Percentiles rank a stretch among this genome's conserved stretches.
phyloP scores from a whole-genome alignment of 2,113 vertebrate genomes.

The Uria lomvia region DNA sequence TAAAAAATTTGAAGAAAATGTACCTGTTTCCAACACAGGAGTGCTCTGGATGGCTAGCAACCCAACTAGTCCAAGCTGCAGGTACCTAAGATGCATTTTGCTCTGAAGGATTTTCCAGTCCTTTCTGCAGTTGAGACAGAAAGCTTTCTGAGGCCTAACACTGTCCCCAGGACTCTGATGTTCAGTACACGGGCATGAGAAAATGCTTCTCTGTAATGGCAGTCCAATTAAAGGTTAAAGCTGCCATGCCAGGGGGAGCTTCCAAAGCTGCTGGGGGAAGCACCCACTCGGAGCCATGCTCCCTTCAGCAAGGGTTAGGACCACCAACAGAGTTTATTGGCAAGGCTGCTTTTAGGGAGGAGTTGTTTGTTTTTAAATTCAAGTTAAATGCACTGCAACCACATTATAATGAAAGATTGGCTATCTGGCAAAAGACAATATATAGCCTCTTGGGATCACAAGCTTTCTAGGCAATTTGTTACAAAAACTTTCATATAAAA shows the following conservation, averaged over 20 bases:
- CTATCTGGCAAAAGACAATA: background rate
- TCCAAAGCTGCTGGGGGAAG: background rate
- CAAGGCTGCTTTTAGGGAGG: background rate
- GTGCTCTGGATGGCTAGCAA: background rate
- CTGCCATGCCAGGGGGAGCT: background rate
- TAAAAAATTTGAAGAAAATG: background rate
- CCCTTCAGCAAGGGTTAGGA: background rate
- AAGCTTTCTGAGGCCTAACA: background rate
- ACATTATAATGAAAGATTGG: background rate
- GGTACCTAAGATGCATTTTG: background rate
- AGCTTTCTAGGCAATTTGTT: conserved; percentile 5
- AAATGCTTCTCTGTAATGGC: background rate
- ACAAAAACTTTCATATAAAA: background rate
- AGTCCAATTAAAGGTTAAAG: background rate
- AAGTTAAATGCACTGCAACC: background rate
- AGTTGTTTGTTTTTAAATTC: conserved; percentile 38
- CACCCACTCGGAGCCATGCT: accelerated
- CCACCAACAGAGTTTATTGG: conserved; percentile 22
- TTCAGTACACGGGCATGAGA: background rate
- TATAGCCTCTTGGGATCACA: background rate
- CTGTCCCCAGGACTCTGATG: background rate
- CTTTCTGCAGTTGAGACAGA: background rate
- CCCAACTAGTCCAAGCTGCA: background rate
- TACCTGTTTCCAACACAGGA: background rate
- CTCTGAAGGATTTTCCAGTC: background rate